Conservation (phyloP, 2,888 invertebrate species). For the Julus scanicus region DNA sequence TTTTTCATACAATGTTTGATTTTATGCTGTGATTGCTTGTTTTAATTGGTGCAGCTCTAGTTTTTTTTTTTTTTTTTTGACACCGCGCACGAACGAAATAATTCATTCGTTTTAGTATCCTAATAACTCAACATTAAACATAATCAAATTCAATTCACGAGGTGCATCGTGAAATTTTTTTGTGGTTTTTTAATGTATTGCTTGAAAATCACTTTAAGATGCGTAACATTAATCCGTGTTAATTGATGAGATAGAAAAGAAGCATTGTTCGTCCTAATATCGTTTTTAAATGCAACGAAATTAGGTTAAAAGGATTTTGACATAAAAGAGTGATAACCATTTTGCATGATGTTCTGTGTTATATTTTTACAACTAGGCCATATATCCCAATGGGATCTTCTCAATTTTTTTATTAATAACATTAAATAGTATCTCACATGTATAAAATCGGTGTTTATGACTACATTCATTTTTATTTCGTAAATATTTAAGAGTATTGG, state of each 20-base stretch:
- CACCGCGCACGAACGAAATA: not conserved
- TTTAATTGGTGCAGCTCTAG: not conserved
- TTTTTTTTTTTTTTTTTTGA: not conserved
- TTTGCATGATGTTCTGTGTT: not conserved
- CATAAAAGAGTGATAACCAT: slow-evolving; percentile 23
- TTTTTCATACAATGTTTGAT: not conserved
- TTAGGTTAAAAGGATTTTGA: slow-evolving; percentile 27
- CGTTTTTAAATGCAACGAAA: slow-evolving; percentile 27
- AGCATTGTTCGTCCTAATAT: not conserved
- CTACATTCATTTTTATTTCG: not conserved
- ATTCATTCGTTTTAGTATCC: not conserved
- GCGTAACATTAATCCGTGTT: not conserved
- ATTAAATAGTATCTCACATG: not conserved
- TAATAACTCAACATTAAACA: not conserved
- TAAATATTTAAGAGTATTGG: not conserved
- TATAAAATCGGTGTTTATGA: not conserved
- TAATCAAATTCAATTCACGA: not conserved
- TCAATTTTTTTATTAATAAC: not conserved
- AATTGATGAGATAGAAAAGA: not conserved
- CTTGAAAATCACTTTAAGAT: not conserved
- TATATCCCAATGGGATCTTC: not conserved
- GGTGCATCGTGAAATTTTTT: not conserved
- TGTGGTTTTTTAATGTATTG: not conserved
- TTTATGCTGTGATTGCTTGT: too few species aligned
- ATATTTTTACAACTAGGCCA: not conserved